A percentile compares a stretch with the other conserved stretches of the same genome.
phyloP scores from a whole-genome alignment of 1,140 invertebrate genomes.

The Hydropsyche tenuis region DNA sequence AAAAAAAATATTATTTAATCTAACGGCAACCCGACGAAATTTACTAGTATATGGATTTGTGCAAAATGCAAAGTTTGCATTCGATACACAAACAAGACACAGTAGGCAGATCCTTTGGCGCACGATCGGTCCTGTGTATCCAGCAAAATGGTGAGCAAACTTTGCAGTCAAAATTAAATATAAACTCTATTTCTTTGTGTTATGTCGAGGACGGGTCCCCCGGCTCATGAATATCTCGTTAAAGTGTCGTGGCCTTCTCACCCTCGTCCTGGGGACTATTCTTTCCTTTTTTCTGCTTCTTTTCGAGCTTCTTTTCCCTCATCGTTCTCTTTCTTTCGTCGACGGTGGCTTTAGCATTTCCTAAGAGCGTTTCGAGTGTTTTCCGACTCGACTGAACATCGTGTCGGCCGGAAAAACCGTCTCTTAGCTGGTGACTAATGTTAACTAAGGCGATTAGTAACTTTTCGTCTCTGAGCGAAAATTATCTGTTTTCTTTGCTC shows the following conservation, averaged over 20 bases:
- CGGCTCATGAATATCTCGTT: constrained; percentile 50
- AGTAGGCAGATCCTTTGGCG: constrained; percentile 1
- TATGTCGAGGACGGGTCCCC: constrained; percentile 38
- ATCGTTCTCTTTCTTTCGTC: neutral
- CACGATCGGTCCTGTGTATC: constrained; percentile 24
- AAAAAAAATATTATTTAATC: no score
- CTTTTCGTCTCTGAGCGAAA: no score
- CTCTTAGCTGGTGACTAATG: no score
- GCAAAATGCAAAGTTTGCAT: neutral
- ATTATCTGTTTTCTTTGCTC: no score
- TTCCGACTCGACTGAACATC: neutral
- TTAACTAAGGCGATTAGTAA: no score
- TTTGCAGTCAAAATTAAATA: constrained; percentile 48
- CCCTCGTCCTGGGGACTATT: constrained; percentile 9
- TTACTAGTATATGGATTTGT: no score
- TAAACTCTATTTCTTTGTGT: constrained; percentile 46
- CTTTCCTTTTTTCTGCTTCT: neutral
- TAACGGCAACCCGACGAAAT: no score
- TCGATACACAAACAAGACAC: constrained; percentile 32
- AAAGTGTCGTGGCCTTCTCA: constrained; percentile 40
- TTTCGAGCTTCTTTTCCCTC: neutral
- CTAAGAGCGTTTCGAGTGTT: neutral
- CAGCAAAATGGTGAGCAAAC: constrained; percentile 41
- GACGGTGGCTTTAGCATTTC: neutral
- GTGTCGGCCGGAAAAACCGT: no score